phyloP scores from a whole-genome alignment of 2,113 vertebrate species.

The Caracal caracal region DNA sequence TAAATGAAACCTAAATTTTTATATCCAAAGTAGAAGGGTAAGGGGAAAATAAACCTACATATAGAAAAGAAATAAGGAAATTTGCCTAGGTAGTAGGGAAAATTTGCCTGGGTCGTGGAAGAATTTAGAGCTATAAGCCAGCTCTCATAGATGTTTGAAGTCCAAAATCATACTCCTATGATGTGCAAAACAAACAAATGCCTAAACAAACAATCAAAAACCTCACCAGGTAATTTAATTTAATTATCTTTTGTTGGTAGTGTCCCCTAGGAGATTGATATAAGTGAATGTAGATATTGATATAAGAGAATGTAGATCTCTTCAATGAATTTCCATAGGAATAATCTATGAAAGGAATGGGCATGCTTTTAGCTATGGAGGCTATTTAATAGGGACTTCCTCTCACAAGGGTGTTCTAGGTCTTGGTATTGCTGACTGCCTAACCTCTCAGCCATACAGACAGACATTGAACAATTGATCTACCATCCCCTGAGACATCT shows the following conservation, averaged over 20 bases:
- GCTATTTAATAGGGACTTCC: too few species aligned
- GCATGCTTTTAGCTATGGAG: background rate
- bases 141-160: background rate
- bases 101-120: background rate
- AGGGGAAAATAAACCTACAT: background rate
- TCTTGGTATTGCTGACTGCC: background rate
- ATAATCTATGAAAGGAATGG: background rate
- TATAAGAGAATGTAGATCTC: background rate
- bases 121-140: background rate
- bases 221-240: background rate
- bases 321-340: background rate
- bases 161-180: background rate
- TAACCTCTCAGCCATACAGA: background rate
- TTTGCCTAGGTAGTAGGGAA: background rate
- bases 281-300: background rate
- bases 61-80: background rate
- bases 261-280: background rate
- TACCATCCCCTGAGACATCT: rapidly evolving
- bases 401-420: background rate
- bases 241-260: background rate
- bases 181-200: background rate
- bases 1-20: background rate
- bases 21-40: background rate
- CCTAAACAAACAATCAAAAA: background rate
- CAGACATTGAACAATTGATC: background rate